Evolutionary conservation across 2,113 vertebrate species (phyloP).

Genomic region (Mystacornis crossleyi): DNA sequence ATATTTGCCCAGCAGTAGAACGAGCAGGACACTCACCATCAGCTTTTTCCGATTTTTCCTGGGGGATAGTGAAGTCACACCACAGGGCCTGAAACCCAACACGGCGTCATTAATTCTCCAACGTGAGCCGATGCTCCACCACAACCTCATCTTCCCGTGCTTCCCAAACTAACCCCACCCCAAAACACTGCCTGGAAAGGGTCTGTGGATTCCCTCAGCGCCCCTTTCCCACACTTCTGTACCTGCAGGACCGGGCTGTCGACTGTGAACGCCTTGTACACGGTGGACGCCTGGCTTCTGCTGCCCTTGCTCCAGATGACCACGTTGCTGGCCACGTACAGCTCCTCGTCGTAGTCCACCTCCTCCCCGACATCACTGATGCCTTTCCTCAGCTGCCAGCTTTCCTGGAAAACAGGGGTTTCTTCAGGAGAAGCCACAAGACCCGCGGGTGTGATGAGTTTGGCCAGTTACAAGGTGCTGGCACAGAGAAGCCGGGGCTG

Average conservation of each 20-base stretch:
- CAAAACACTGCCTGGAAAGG: accelerated
- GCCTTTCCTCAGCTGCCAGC: constrained; percentile 91
- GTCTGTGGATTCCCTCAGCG: accelerated
- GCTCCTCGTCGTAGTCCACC: constrained; percentile 92
- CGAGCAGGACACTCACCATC: constrained; percentile 75
- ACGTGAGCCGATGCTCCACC: neutral
- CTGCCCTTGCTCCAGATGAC: constrained; percentile 97
- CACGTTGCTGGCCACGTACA: constrained; percentile 91
- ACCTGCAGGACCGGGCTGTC: constrained; percentile 95
- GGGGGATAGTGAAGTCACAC: constrained; percentile 91
- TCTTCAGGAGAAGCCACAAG: neutral
- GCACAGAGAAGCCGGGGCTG: neutral
- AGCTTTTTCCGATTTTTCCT: constrained; percentile 76
- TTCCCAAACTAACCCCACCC: neutral
- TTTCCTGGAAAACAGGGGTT: constrained; percentile 79
- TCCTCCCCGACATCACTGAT: constrained; percentile 80
- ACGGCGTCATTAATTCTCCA: neutral
- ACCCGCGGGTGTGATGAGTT: accelerated
- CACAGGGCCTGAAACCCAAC: constrained; percentile 87
- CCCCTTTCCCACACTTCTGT: neutral
- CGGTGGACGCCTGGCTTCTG: constrained; percentile 80
- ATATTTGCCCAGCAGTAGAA: neutral
- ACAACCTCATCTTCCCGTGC: accelerated
- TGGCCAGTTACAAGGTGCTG: neutral
- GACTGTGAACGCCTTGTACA: constrained; percentile 96